phyloP scores from a whole-genome alignment of 2,888 invertebrate species.

The Temnothorax ravouxi region DNA sequence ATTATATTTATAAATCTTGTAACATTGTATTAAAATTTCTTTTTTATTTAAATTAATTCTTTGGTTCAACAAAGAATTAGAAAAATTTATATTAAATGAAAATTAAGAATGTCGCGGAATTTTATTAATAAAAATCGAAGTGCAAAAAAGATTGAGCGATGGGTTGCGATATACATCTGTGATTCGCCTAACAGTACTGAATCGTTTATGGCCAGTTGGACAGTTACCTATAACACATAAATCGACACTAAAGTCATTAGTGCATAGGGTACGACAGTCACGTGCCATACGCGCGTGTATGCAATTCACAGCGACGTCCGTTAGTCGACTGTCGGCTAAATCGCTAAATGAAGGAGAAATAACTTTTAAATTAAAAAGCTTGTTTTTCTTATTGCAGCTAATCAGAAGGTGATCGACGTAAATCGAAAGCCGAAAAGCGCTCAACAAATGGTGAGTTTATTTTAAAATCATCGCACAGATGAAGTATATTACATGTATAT shows the following conservation, averaged over 20 bases:
- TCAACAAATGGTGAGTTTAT: conserved; percentile 95
- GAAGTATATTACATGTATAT: neutral
- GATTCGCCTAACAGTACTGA: conserved; percentile 69
- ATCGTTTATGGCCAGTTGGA: conserved; percentile 74
- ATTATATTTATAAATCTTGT: conserved; percentile 4
- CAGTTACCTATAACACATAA: conserved; percentile 76
- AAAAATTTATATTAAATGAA: conserved; percentile 9
- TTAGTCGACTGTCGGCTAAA: conserved; percentile 9
- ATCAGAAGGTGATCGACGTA: conserved; percentile 92
- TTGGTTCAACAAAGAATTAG: neutral
- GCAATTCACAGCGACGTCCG: conserved; percentile 56
- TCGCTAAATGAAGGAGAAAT: conserved; percentile 24
- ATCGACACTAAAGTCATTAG: conserved; percentile 71
- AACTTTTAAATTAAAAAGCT: conserved; percentile 39
- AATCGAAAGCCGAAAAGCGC: conserved; percentile 95
- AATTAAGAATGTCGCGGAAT: neutral
- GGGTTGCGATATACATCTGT: conserved; percentile 16
- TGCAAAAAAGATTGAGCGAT: neutral
- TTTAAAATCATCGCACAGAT: neutral
- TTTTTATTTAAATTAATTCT: neutral
- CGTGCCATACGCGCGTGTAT: conserved; percentile 71
- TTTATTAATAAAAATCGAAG: conserved; percentile 2
- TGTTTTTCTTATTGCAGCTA: conserved; percentile 86
- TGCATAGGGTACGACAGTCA: conserved; percentile 74
- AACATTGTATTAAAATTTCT: neutral